A percentile compares a stretch with the other conserved stretches of the same genome.
phyloP scores from a whole-genome alignment of 2,797 vertebrate species.

The Todus mexicanus region DNA sequence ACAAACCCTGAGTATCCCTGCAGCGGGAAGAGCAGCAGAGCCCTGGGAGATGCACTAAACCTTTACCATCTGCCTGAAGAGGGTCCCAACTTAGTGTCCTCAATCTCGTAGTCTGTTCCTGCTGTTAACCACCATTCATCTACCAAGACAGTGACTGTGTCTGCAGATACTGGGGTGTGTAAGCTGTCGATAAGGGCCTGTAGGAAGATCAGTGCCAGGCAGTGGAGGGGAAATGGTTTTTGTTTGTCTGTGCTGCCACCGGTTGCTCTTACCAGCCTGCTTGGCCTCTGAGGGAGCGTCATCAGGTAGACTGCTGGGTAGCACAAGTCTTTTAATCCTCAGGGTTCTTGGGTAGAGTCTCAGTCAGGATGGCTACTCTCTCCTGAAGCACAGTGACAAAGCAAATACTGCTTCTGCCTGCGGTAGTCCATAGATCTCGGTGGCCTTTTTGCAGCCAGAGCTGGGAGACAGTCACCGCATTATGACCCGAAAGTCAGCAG shows the following conservation, averaged over 20 bases:
- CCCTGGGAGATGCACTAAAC: not conserved
- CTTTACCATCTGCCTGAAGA: not conserved
- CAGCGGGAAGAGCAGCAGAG: not conserved
- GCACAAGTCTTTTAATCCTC: not conserved
- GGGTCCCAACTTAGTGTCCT: not conserved
- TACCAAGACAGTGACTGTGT: not conserved
- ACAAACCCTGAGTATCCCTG: not conserved
- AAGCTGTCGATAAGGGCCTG: not conserved
- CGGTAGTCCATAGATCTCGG: not conserved
- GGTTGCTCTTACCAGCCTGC: not conserved
- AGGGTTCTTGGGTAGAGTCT: not conserved
- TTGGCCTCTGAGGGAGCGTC: not conserved
- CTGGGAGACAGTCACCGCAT: not conserved
- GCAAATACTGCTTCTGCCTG: not conserved
- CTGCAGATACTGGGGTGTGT: not conserved
- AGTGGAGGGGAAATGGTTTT: not conserved
- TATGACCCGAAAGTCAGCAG: rapidly evolving
- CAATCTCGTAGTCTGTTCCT: not conserved
- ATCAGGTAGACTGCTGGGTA: not conserved
- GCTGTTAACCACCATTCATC: not conserved
- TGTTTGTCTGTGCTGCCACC: not conserved
- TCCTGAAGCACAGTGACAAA: not conserved
- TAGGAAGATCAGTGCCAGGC: not conserved
- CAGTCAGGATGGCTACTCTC: not conserved
- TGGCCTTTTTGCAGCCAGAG: not conserved